Conservation (phyloP, 2,888 invertebrate genomes). For the Cerceris ruficornis region DNA sequence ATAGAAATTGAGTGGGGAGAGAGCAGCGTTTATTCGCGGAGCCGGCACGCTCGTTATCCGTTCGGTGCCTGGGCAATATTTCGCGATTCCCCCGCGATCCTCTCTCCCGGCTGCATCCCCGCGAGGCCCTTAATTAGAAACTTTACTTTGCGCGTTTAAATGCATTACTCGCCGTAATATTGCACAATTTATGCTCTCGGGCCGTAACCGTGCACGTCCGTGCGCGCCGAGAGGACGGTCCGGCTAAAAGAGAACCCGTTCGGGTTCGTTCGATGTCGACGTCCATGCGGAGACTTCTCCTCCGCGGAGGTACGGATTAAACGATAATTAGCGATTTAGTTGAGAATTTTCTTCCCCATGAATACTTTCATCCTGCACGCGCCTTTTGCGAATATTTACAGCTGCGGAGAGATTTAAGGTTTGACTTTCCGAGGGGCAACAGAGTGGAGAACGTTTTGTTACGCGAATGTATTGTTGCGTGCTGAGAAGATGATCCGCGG, state of each 20-base stretch:
- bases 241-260: not conserved
- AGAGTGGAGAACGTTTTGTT: too few relatives aligned
- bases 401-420: too few relatives aligned
- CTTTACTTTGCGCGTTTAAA: conserved; percentile 66
- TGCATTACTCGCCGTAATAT: conserved; percentile 61
- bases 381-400: too few relatives aligned
- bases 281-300: not conserved
- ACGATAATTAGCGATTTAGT: too few relatives aligned
- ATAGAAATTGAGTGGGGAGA: conserved; percentile 5
- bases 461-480: too few relatives aligned
- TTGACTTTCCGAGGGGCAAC: too few relatives aligned
- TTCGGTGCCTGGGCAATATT: conserved; percentile 66
- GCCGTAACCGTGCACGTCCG: conserved; percentile 35
- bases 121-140: conserved; percentile 64
- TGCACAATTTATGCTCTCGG: conserved; percentile 62
- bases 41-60: conserved; percentile 62
- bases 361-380: too few relatives aligned
- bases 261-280: not conserved
- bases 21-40: conserved; percentile 60
- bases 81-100: conserved; percentile 50
- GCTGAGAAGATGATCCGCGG: too few relatives aligned
- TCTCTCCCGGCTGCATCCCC: conserved; percentile 4
- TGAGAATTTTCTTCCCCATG: too few relatives aligned
- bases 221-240: not conserved
- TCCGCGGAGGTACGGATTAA: too few relatives aligned